Evolutionary conservation across 2,888 invertebrate species (phyloP), one percentile per base, ranked within the genome.

Genomic region (Tillus elongatus): DNA sequence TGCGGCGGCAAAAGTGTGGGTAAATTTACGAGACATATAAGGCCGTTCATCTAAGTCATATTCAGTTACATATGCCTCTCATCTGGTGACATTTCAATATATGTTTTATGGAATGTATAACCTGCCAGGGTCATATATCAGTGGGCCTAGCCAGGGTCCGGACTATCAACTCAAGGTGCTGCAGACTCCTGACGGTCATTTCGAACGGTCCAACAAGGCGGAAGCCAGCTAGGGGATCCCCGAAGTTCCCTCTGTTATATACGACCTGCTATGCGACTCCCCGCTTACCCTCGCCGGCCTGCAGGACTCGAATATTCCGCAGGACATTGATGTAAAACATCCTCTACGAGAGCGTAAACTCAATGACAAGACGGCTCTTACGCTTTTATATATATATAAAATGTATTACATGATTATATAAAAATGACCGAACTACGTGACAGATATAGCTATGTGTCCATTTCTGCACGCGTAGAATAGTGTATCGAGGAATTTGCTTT

Each of bases 51-150:
- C 49, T 49, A 48, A 53, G 55, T 56, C 54, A 54, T 53, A 53
- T 56, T 56, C 55, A 54, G 53, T 54, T 52, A 53, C 56, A 54
- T 49, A 45, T 54, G 54, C 51, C 53, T 47, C 52, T 51, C 53
- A 53, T 56, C 50, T 50, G 44, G 50, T 54, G 58, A 59, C 58
- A 59, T 60, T 60, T 59, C 60, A 59, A 60, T 63, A 60, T 59
- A 63, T 63, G 61, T 64, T 63, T 63, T 62, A 64, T 63, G 56
- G 63, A 62, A 63, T 61, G 60, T 60, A 60, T 60, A 59, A 61
- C 60, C 61, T 58, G 61, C 56, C 51, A 51, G 36, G 49, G 54
- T 50, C 58, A 54, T 65, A 64, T 64, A 65, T 65, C 65, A 65
- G n/a, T n/a, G n/a, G n/a, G n/a, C n/a, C n/a, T n/a, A n/a, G n/a